phyloP scores from a whole-genome alignment of 2,888 invertebrate species.

The Torymus texanus region DNA sequence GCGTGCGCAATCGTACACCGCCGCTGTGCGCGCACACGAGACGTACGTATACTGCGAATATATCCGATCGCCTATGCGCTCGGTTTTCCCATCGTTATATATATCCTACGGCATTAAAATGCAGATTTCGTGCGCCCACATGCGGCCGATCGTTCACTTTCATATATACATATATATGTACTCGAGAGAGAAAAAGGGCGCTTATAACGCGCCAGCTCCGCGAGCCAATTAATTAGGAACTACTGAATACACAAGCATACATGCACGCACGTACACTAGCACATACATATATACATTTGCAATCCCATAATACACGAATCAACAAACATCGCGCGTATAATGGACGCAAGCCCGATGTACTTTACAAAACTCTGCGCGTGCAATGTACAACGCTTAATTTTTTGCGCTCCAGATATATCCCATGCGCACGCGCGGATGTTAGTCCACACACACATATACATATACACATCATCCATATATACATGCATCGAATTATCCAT shows the following conservation, averaged over 20 bases:
- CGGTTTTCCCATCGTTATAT: conserved; percentile 24
- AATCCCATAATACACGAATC: too few relatives aligned
- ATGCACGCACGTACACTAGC: too few relatives aligned
- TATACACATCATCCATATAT: too few relatives aligned
- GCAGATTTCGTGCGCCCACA: conserved; percentile 3
- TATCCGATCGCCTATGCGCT: too few relatives aligned
- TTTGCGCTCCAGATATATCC: conserved; percentile 23
- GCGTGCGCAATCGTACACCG: not conserved
- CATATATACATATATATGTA: too few relatives aligned
- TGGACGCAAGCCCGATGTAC: too few relatives aligned
- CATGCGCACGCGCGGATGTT: not conserved
- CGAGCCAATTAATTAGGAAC: conserved; percentile 9
- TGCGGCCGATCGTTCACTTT: too few relatives aligned
- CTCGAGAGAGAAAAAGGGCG: too few relatives aligned
- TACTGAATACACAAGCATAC: not conserved
- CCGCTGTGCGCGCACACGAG: not conserved
- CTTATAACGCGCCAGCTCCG: too few relatives aligned
- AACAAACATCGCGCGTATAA: too few relatives aligned
- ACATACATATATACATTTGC: not conserved
- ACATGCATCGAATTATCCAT: conserved; percentile 23
- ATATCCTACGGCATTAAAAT: conserved; percentile 20
- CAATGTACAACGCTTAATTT: not conserved
- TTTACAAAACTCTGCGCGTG: too few relatives aligned
- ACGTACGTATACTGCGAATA: too few relatives aligned
- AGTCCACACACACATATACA: not conserved